These are phyloP conservation scores for Danionella dracula DNA, from an alignment of 2,797 vertebrate species.

Conservation along the genomic window DNA sequence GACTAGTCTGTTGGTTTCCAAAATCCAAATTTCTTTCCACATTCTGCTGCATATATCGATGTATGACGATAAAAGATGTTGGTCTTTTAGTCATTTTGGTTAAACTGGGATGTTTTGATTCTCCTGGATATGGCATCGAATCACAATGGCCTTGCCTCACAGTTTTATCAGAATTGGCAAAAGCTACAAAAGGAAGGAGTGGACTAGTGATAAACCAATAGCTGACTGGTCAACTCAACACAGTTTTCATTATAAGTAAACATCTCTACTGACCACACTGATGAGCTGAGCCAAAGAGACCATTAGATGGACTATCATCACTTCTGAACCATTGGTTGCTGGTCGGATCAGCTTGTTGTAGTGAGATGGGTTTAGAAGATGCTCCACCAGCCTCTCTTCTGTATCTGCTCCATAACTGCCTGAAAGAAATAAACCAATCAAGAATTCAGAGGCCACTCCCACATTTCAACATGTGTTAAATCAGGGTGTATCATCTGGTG, in stretches of 20 bases:
- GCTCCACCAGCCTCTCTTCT: conserved; percentile 88
- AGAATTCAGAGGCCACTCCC: not conserved
- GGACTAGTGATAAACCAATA: too few relatives aligned
- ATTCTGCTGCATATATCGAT: too few relatives aligned
- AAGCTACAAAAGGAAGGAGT: too few relatives aligned
- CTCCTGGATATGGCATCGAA: too few relatives aligned
- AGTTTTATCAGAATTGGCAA: too few relatives aligned
- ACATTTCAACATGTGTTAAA: not conserved
- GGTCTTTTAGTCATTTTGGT: too few relatives aligned
- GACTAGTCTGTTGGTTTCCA: too few relatives aligned
- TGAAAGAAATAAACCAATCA: conserved; percentile 51
- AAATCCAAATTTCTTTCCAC: too few relatives aligned
- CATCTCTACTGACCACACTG: conserved; percentile 81
- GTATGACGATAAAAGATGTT: too few relatives aligned
- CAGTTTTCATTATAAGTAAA: not conserved
- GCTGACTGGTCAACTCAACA: too few relatives aligned
- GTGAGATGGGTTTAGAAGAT: conserved; percentile 85
- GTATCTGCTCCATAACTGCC: conserved; percentile 81
- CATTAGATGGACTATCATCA: conserved; percentile 94
- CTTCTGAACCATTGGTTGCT: conserved; percentile 86
- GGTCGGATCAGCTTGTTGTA: conserved; percentile 97
- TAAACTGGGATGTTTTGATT: too few relatives aligned
- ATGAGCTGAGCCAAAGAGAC: conserved; percentile 94
- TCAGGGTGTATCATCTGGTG: not conserved
- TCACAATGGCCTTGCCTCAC: too few relatives aligned